phyloP scores from a whole-genome alignment of 2,888 invertebrate species.

The Pachycephus smyrnensis region DNA sequence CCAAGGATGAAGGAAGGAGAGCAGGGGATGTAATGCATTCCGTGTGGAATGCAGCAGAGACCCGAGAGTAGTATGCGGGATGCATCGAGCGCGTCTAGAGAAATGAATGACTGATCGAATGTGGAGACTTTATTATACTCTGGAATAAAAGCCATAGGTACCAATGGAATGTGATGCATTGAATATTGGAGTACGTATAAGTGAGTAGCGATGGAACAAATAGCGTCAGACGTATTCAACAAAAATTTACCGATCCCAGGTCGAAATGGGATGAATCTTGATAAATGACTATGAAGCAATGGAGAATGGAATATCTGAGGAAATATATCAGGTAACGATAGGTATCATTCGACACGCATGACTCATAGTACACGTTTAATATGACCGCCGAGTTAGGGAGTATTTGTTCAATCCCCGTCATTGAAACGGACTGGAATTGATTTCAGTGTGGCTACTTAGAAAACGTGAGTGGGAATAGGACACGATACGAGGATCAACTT shows the following conservation, averaged over 20 bases:
- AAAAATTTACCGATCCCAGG: not conserved
- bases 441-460: not conserved
- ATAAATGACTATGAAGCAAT: not conserved
- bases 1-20: slow-evolving; percentile 43
- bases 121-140: not conserved
- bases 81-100: not conserved
- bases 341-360: not conserved
- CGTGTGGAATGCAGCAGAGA: slow-evolving; percentile 11
- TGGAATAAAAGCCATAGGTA: not conserved
- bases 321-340: not conserved
- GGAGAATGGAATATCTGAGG: not conserved
- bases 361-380: not conserved
- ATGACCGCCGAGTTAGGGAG: not conserved
- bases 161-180: not conserved
- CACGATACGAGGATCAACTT: not conserved
- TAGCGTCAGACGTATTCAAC: not conserved
- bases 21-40: slow-evolving; percentile 39
- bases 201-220: not conserved
- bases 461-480: not conserved
- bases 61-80: not conserved
- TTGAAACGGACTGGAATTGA: not conserved
- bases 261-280: not conserved
- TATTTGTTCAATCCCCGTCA: not conserved
- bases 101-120: not conserved
- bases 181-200: not conserved